phyloP scores from a whole-genome alignment of 2,113 vertebrate genomes.

The Seriola rivoliana region DNA sequence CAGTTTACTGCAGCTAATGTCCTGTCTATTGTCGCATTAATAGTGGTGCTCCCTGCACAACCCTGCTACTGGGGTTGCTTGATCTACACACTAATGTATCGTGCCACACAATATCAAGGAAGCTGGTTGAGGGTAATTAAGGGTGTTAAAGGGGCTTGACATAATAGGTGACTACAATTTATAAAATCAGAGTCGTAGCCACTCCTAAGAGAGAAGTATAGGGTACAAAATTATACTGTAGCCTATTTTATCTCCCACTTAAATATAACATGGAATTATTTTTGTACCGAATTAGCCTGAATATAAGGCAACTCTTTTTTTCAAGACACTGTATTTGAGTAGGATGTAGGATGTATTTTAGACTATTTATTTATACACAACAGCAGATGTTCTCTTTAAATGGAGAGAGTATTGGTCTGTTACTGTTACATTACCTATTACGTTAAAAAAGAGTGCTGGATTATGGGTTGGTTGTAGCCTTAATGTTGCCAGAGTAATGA shows the following conservation, averaged over 20 bases:
- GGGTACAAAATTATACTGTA: conserved; percentile 11
- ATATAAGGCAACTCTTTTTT: not conserved
- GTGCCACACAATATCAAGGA: conserved; percentile 43
- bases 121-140: conserved; percentile 58
- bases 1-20: conserved; percentile 66
- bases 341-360: not conserved
- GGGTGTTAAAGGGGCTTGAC: conserved; percentile 51
- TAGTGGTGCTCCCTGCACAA: conserved; percentile 55
- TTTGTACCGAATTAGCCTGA: not conserved
- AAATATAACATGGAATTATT: conserved; percentile 21
- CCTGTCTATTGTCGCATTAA: conserved; percentile 68
- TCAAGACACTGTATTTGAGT: not conserved
- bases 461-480: no score
- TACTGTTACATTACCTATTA: no score
- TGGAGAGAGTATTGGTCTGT: not conserved
- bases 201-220: conserved; percentile 10
- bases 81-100: conserved; percentile 62
- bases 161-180: conserved; percentile 49
- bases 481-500: not conserved
- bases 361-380: not conserved
- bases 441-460: no score
- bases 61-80: conserved; percentile 34
- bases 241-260: not conserved
- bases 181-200: conserved; percentile 45
- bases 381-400: not conserved